Base-by-base conservation (phyloP, 1,140 invertebrate species). In the Temnothorax longispinosus region DNA sequence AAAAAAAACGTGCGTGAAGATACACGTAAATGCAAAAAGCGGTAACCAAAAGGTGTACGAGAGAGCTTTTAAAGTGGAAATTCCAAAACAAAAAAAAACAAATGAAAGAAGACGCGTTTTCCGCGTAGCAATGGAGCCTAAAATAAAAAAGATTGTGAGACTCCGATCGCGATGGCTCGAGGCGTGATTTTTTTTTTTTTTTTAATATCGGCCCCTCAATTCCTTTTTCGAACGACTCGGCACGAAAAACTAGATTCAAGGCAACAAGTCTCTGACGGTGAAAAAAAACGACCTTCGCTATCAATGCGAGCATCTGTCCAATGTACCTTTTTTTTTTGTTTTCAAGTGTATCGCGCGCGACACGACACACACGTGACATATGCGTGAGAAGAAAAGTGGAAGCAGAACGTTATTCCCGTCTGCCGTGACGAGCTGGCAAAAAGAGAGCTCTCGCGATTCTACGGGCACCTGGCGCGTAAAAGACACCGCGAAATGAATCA, bases 241-340 rank as follows among this genome's bases (percentile, higher is more conserved):
- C n/a, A 47, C 72, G 77, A 78, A 82, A 47, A 78, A 82, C 85
- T 85, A 89, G 76, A 93, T 94, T 95, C 94, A 95, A 95, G 94
- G 94, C 93, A 95, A 95, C 94, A 93, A 93, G 94, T 95, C 94
- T 95, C 94, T 95, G 94, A 93, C 90, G 93, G 91, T 92, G 86
- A 92, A 93, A 94, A 71, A 89, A 90, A 94, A 94, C 94, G 93
- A 95, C 93, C 94, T 91, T 92, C 88, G 91, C 93, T 91, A 94
- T 95, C 94, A 94, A 95, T 95, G 94, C 94, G 90, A 94, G 94
- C 94, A 91, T 89, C 85, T 85, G 78, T 81, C 78, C 78, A 67
- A 81, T 74, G 38, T 82, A 58, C 41, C 18, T 60, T 74, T 60
- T 32, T 27, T 27, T 35, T n/a, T 6, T 54, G 21, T 27, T 27